Conservation (phyloP, 2,888 invertebrate species). For the Pristionchus entomophagus region DNA sequence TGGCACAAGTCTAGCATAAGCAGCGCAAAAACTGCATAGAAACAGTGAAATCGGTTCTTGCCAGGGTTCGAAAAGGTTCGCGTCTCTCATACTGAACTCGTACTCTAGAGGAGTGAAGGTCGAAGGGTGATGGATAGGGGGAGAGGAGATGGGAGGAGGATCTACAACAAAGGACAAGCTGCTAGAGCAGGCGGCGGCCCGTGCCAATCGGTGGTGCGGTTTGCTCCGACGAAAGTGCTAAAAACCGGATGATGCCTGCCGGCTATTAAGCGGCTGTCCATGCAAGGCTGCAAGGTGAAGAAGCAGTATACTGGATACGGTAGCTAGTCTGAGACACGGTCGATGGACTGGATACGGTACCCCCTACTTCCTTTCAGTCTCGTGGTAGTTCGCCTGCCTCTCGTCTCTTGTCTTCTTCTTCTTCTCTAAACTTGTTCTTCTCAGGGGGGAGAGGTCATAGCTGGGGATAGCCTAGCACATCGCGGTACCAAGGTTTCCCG, state of each 20-base stretch:
- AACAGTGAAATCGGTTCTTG: background rate
- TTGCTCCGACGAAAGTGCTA: background rate
- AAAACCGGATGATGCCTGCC: background rate
- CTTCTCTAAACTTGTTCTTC: conserved; percentile 3
- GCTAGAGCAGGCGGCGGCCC: background rate
- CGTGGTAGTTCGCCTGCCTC: background rate
- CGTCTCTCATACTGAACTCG: background rate
- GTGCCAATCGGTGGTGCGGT: background rate
- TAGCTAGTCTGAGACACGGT: too few relatives aligned
- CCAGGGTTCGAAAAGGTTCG: background rate
- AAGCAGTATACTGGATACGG: too few relatives aligned
- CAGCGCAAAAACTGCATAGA: too few relatives aligned
- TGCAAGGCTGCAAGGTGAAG: too few relatives aligned
- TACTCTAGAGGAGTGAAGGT: conserved; percentile 5
- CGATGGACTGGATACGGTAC: too few relatives aligned
- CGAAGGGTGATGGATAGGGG: background rate
- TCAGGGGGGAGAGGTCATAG: conserved; percentile 17
- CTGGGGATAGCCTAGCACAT: background rate
- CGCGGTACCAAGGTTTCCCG: background rate
- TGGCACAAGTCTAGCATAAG: too few relatives aligned
- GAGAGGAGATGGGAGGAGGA: background rate
- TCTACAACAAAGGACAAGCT: background rate
- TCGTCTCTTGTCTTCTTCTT: background rate
- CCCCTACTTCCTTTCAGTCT: too few relatives aligned
- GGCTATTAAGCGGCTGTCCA: background rate